Evolutionary conservation across 2,797 vertebrate species (phyloP), one percentile per base, ranked within the genome.

Genomic region (Lepus townsendii): DNA sequence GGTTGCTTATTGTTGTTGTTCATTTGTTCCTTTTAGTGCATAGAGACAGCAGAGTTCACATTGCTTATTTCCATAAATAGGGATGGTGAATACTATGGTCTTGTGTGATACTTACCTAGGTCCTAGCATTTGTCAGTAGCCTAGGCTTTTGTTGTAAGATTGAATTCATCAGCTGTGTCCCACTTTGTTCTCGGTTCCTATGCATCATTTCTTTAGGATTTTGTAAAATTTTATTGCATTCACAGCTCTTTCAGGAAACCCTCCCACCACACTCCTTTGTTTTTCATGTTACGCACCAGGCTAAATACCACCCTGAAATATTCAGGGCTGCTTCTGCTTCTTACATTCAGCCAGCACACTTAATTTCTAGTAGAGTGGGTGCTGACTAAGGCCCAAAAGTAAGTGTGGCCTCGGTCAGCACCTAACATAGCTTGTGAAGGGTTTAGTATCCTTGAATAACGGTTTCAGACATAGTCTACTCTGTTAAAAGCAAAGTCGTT

Each of bases 171-270:
- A 50, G 4, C 7, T 92, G 13, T 78, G 30, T 54, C 19, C 30
- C 3, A 16, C 7, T 71, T 50, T 69, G 35, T 54, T 60, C 72
- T 7, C 30, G 69, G 63, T 83, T 93, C 20, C 32, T 89, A 19
- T 86, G 57, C 52, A 19, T 76, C 4, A 35, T 96, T 92, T 89
- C n/a, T 86, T 80, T 65, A 62, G 83, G 57, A 72, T 88, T 85
- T 91, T 73, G 9, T 78, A 63, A 69, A n/a, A 38, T 47, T 32
- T 79, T 76, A 83, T 12, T 68, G 22, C 11, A 54, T 83, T 94
- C 14, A 50, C 3, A 83, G 24, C 7, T 22, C 83, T 84, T 91
- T 84, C 22, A 60, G 73, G 24, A 69, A 90, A 52, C 6, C 42
- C 38, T 6, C 27, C 66, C 1, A n/a, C n/a, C 16, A 32, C 14